phyloP scores from a whole-genome alignment of 2,888 invertebrate genomes.

The Tinea semifulvella region DNA sequence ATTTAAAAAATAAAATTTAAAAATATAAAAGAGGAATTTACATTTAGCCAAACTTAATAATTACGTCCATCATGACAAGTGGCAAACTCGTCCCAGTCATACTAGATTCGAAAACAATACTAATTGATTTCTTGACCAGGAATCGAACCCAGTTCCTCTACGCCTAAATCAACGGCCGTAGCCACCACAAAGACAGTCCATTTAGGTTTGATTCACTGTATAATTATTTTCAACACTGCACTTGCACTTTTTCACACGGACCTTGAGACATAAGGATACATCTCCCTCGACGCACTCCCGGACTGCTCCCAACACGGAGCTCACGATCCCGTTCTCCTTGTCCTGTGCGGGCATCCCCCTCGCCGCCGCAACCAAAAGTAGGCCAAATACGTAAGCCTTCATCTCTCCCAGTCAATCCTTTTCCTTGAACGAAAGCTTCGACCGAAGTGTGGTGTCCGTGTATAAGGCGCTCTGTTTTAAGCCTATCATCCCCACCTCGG shows the following conservation, averaged over 20 bases:
- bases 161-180: no score
- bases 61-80: no score
- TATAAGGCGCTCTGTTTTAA: slow-evolving; percentile 56
- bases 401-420: slow-evolving; percentile 38
- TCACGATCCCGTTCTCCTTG: slow-evolving; percentile 57
- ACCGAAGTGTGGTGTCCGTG: slow-evolving; percentile 53
- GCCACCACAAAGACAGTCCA: no score
- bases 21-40: no score
- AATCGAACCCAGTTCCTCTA: no score
- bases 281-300: slow-evolving; percentile 77
- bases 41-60: no score
- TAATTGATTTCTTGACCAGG: no score
- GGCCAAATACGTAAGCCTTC: slow-evolving; percentile 52
- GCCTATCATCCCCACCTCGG: slow-evolving; percentile 54
- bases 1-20: no score
- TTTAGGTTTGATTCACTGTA: slow-evolving; percentile 2
- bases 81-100: no score
- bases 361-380: slow-evolving; percentile 59
- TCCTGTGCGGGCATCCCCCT: slow-evolving; percentile 57
- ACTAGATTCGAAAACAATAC: no score
- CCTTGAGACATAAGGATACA: slow-evolving; percentile 77
- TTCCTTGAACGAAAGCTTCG: slow-evolving; percentile 52
- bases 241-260: slow-evolving; percentile 31
- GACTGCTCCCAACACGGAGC: slow-evolving; percentile 69
- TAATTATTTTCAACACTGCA: neutral